Evolutionary conservation across 2,113 vertebrate genomes (phyloP), one percentile per base, ranked within the genome.

Genomic region (Sterna hirundo): DNA sequence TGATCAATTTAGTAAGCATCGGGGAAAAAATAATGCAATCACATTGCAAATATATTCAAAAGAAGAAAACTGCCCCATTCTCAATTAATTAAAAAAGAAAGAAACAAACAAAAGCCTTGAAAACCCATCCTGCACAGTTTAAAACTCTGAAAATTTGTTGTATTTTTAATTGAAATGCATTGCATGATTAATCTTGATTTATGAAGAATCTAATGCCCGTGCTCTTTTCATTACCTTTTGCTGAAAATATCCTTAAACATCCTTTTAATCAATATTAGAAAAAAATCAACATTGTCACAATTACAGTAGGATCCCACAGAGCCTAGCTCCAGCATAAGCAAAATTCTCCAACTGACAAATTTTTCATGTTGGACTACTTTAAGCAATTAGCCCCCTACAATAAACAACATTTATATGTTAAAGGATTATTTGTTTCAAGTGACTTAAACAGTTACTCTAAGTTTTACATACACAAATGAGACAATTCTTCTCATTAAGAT

Each of bases 161-260:
- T 14, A 42, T 85, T 94, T 77, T 79, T 82, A 90, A 94, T 75
- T 93, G 34, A 82, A 96, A 83, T 66, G 32, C 6, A 87, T 55
- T 89, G 25, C 74, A 83, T 90, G 47, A 83, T 78, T 94, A 96
- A 93, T 91, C 34, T 94, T 91, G 62, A 93, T 95, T 94, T 75
- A 88, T 90, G 85, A 87, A 88, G n/a, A 76, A 86, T 85, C 38
- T 75, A 71, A 80, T 68, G 9, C 80, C 55, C 92, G 17, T 72
- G 7, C 32, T 52, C 12, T 91, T 97, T 83, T 94, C 17, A 86
- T 94, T 96, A 86, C 13, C 71, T 20, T 92, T 85, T 93, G 49
- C 66, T 80, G 22, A 68, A 95, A 92, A 97, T 91, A 91, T 66
- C 23, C 49, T 76, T 93, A 66, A 92, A 86, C 36, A 47, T 40